Evolutionary conservation across 2,113 vertebrate species (phyloP).

Genomic region (Copsychus sechellarum): DNA sequence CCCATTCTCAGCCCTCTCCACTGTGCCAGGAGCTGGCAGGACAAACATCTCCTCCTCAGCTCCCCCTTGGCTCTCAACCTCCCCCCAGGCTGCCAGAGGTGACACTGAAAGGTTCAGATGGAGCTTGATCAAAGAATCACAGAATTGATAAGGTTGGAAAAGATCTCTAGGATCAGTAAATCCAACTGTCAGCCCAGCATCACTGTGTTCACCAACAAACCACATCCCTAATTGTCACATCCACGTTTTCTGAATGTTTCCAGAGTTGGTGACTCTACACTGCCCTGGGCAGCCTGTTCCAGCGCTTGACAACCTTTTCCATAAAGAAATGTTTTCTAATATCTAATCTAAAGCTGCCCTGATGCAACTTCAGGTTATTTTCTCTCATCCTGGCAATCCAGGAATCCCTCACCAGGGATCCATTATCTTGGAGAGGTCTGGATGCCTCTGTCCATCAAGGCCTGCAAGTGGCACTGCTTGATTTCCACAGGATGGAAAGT

Average conservation of each 20-base stretch:
- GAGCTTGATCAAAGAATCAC: not conserved
- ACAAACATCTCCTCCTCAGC: not conserved
- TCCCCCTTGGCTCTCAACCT: not conserved
- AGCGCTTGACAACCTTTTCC: not conserved
- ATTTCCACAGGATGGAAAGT: not conserved
- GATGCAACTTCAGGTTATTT: not conserved
- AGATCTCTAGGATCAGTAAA: not conserved
- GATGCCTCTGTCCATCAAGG: not conserved
- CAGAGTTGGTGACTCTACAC: not conserved
- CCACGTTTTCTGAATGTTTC: not conserved
- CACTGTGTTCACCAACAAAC: not conserved
- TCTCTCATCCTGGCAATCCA: not conserved
- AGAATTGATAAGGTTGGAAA: not conserved
- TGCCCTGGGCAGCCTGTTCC: not conserved
- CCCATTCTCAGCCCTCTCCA: not conserved
- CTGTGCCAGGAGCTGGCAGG: not conserved
- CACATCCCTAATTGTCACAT: not conserved
- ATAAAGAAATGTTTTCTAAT: not conserved
- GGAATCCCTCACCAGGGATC: not conserved
- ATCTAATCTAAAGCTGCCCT: not conserved
- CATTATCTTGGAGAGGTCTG: not conserved
- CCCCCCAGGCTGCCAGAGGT: not conserved
- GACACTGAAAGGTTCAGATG: not conserved
- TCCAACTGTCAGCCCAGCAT: not conserved
- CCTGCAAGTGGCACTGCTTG: not conserved